Evolutionary conservation across 37 sponge, comb jelly and placozoan genomes (phyloP), one percentile per base, ranked within the genome.

Genomic region (Aplysina aerophoba): DNA sequence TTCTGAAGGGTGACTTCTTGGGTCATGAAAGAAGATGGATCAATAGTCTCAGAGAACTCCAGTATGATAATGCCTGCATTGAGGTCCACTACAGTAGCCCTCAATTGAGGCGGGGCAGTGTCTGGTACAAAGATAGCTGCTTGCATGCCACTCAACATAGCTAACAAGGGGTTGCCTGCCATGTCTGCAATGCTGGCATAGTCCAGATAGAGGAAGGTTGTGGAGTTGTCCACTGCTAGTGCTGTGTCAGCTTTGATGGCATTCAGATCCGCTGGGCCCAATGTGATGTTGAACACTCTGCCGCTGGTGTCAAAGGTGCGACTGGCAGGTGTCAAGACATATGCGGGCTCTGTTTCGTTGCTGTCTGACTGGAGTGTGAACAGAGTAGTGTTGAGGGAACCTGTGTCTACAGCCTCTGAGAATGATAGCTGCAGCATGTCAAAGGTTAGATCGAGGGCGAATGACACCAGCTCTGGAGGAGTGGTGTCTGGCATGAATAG

Each of bases 1-100:
- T 84, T 89, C 57, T 91, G 90, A 17, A 95, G 81, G 13, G 79
- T 80, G 55, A 95, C 39, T 80, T 88, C 58, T 20, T 69, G 81
- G 54, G 89, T 80, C 36, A 81, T 69, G 69, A 95, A 88, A 8
- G 93, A 85, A 34, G 37, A 66, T 14, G 67, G 71, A 53, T 95
- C 90, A 17, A 92, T 82, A 25, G 96, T 95, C 58, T 95, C 96
- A 56, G 91, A 87, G 88, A 95, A 95, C 11, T 66, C 65, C 13
- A 95, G 81, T 4, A 28, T 71, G 19, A 92, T 79, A 17, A 85
- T 56, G 13, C 93, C 97, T 37, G 54, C 81, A 78, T 95, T 90
- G 86, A 87, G 74, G 59, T 95, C 85, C 38, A 95, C 69, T 28
- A 40, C 24, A 28, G 62, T 87, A 61, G 31, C 40, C 0, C 21